Base-by-base conservation (phyloP, 2,797 vertebrate genomes). In the Micromesistius poutassou region DNA sequence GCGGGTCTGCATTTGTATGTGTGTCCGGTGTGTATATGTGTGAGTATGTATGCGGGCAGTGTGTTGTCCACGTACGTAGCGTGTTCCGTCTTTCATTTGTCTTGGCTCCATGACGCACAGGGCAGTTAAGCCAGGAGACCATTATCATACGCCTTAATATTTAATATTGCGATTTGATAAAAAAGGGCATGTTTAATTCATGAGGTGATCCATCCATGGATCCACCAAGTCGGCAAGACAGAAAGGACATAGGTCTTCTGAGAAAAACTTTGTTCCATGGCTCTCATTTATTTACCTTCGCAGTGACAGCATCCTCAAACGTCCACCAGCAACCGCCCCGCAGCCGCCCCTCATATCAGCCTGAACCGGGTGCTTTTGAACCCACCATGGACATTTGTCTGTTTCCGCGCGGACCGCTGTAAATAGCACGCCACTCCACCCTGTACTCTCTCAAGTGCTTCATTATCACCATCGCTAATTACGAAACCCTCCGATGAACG, bases 111-210 rank as follows among this genome's bases (percentile, higher is more conserved):
- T 87, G 86, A 88, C 86, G 85, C 79, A 80, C 74, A 30, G 74
- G 85, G 85, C 84, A 71, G 82, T 84, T 88, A 84, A 80, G 78
- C 76, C 71, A 76, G 83, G 79, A 87, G 83, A 89, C 93, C 90
- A 92, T 92, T 94, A 93, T 89, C 89, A 83, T 79, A 80, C 14
- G 42, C 83, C 86, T 94, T 85, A 93, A 93, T 94, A 92, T 93
- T 93, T 93, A 89, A 94, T 93, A 83, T 83, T 76, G 46, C 78
- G 78, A 91, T 93, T 89, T 92, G 87, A 92, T 91, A 88, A 88
- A 90, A 90, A 91, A 89, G 46, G 87, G 84, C 74, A 92, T 91
- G 83, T 87, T 92, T 93, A 84, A 92, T 91, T 92, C 86, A 94
- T 91, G 87, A 91, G 87, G 84, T 74, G 83, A 93, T 93, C 89